Conservation (phyloP, 2,888 invertebrate species). For the Latrodectus hesperus region DNA sequence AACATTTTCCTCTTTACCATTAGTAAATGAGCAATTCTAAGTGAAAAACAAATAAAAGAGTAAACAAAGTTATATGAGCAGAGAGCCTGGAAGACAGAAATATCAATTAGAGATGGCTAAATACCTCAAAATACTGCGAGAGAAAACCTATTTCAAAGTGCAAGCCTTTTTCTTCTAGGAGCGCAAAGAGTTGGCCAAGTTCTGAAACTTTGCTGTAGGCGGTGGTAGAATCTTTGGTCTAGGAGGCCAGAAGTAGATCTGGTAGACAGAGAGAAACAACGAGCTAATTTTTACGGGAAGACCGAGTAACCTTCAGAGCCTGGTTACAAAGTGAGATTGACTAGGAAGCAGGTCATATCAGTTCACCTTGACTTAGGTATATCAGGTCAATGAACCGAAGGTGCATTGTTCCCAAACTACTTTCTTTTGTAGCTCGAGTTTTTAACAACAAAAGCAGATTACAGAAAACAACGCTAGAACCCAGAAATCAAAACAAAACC, state of each 20-base stretch:
- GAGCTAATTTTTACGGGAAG: constrained; percentile 40
- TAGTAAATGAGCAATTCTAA: no score
- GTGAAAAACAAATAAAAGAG: no score
- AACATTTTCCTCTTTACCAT: no score
- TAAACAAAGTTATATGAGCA: no score
- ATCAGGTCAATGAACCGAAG: constrained; percentile 54
- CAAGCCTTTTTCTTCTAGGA: background rate
- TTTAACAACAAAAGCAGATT: no score
- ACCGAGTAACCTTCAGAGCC: constrained; percentile 64
- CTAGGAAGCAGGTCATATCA: constrained; percentile 63
- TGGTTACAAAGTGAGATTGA: constrained; percentile 61
- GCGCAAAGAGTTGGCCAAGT: constrained; percentile 36
- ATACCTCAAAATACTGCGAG: background rate
- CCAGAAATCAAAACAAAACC: no score
- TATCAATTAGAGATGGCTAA: no score
- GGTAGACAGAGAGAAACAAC: constrained; percentile 36
- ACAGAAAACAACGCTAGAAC: no score
- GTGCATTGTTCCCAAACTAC: constrained; percentile 54
- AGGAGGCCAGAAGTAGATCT: constrained; percentile 23
- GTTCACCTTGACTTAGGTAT: constrained; percentile 64
- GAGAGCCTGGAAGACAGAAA: no score
- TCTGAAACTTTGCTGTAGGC: constrained; percentile 57
- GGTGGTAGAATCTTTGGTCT: constrained; percentile 26
- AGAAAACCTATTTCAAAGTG: background rate
- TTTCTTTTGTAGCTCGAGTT: constrained; percentile 27